These are phyloP conservation scores for Drosophila guanche DNA, from an alignment of 1,140 invertebrate genomes.

Conservation along the genomic window DNA sequence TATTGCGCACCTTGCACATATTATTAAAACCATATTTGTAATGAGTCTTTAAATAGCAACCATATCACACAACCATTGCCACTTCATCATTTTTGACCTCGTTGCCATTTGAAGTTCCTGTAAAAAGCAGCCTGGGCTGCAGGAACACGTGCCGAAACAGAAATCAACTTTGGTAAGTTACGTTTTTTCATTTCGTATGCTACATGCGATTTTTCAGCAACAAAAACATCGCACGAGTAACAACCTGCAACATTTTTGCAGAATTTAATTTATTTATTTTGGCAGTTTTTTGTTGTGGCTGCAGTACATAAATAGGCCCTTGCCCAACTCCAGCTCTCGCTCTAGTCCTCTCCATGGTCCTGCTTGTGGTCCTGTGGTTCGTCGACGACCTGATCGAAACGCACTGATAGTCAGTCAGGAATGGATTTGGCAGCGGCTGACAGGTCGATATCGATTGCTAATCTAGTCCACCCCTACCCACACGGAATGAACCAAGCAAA, in stretches of 20 bases:
- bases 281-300: conserved; percentile 63
- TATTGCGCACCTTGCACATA: no score
- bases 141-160: conserved; percentile 65
- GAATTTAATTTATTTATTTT: conserved; percentile 81
- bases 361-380: conserved; percentile 13
- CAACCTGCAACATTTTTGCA: conserved; percentile 72
- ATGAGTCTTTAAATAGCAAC: no score
- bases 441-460: conserved; percentile 48
- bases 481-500: neutral
- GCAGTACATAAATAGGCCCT: conserved; percentile 72
- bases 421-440: conserved; percentile 54
- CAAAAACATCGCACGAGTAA: conserved; percentile 17
- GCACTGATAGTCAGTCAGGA: conserved; percentile 75
- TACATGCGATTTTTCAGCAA: conserved; percentile 59
- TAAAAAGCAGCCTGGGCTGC: conserved; percentile 17
- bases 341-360: conserved; percentile 11
- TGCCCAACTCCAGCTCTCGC: neutral
- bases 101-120: neutral
- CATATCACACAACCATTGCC: no score
- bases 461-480: conserved; percentile 30
- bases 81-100: no score
- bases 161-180: conserved; percentile 75
- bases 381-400: conserved; percentile 61
- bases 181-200: conserved; percentile 69
- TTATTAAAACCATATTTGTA: no score